Evolutionary conservation across 2,888 invertebrate genomes (phyloP).

Genomic region (Steinernema hermaphroditum): DNA sequence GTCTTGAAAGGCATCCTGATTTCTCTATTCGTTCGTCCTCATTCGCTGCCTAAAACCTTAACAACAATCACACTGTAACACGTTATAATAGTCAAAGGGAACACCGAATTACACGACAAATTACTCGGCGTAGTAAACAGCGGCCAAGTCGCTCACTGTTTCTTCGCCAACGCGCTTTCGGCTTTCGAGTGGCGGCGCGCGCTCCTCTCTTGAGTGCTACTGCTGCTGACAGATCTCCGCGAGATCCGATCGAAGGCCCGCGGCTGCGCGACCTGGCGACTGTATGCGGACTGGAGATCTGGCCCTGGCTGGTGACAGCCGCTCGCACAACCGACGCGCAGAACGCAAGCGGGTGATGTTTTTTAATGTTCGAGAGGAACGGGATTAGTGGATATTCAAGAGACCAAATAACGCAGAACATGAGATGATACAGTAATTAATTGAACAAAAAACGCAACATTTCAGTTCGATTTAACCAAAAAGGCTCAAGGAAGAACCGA

Average conservation of each 20-base stretch:
- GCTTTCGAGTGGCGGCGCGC: conserved; percentile 14
- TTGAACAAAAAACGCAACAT: background rate
- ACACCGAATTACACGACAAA: conserved; percentile 12
- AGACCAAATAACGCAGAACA: too few species aligned
- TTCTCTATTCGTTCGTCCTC: conserved; percentile 28
- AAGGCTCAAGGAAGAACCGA: background rate
- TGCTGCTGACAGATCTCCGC: conserved; percentile 16
- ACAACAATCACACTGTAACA: background rate
- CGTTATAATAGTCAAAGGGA: too few species aligned
- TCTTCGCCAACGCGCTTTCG: background rate
- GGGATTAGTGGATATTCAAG: background rate
- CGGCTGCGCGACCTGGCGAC: background rate
- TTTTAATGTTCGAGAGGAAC: background rate
- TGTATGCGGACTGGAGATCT: background rate
- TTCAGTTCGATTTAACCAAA: too few species aligned
- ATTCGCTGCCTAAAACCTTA: conserved; percentile 1
- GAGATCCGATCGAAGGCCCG: background rate
- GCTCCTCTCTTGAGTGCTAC: background rate
- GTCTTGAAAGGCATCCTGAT: conserved; percentile 61
- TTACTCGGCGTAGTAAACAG: conserved; percentile 16
- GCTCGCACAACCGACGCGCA: background rate
- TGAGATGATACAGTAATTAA: background rate
- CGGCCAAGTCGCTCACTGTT: background rate
- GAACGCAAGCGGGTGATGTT: background rate
- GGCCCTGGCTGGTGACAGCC: background rate